These are phyloP conservation scores for Drosophila paramelanica DNA, from an alignment of 2,888 invertebrate species.

Conservation along the genomic window DNA sequence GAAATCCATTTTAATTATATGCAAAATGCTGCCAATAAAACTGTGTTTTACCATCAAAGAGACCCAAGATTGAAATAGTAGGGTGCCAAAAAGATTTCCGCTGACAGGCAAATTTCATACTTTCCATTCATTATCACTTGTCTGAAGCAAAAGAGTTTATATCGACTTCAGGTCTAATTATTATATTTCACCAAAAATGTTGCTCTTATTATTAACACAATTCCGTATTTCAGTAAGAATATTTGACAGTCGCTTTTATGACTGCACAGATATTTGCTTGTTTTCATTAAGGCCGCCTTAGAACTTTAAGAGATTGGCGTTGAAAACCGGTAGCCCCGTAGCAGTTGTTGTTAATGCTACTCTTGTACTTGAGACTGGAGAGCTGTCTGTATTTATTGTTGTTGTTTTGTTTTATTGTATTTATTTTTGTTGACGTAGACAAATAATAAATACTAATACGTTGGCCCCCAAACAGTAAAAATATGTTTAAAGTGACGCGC, in stretches of 20 bases:
- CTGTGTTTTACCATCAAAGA: constrained; percentile 15
- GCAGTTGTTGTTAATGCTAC: constrained; percentile 40
- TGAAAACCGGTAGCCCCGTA: constrained; percentile 60
- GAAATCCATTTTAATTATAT: constrained; percentile 50
- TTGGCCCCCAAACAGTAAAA: constrained; percentile 30
- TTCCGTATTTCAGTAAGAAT: not conserved
- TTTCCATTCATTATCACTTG: constrained; percentile 55
- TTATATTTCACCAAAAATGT: too few species aligned
- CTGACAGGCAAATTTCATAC: constrained; percentile 26
- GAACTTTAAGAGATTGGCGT: constrained; percentile 47
- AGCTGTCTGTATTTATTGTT: constrained; percentile 25
- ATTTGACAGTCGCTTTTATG: constrained; percentile 3
- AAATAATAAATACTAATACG: constrained; percentile 53
- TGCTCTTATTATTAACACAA: too few species aligned
- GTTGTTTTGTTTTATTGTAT: constrained; percentile 15
- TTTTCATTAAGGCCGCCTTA: constrained; percentile 28
- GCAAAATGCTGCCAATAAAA: constrained; percentile 53
- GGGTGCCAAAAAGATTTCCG: constrained; percentile 30
- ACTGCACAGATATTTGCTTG: constrained; percentile 7
- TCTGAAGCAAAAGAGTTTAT: not conserved
- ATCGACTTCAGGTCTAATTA: not conserved
- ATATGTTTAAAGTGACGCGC: constrained; percentile 66
- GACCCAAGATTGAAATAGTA: constrained; percentile 1
- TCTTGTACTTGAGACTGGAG: constrained; percentile 45
- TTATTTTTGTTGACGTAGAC: constrained; percentile 65